phyloP scores from a whole-genome alignment of 2,113 vertebrate species.

The Scomber japonicus region DNA sequence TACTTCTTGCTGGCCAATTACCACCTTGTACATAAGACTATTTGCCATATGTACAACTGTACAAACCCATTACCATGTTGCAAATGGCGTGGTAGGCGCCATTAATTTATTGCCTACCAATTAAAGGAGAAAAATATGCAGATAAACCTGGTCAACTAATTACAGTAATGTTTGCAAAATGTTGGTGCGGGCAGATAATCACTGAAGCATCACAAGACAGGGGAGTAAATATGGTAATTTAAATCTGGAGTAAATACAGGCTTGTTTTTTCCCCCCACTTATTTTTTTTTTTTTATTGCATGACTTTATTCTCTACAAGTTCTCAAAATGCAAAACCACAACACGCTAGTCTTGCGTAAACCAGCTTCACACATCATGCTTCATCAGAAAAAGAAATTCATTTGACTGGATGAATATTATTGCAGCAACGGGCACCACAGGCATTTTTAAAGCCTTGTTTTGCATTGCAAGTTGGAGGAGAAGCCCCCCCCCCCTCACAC shows the following conservation, averaged over 20 bases:
- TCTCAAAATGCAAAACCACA: conserved; percentile 40
- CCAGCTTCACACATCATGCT: conserved; percentile 19
- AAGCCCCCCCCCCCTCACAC: conserved; percentile 2
- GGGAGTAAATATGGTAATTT: conserved; percentile 64
- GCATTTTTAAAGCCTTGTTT: conserved; percentile 44
- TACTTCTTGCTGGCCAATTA: conserved; percentile 18
- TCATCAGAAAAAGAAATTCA: conserved; percentile 35
- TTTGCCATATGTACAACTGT: background rate
- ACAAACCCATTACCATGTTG: background rate
- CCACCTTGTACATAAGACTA: background rate
- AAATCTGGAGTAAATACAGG: conserved; percentile 32
- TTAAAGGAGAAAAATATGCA: conserved; percentile 56
- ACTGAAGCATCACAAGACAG: conserved; percentile 57
- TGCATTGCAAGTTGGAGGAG: background rate
- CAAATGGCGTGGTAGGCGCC: background rate
- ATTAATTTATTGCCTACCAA: conserved; percentile 14
- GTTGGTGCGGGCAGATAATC: conserved; percentile 55
- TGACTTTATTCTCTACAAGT: background rate
- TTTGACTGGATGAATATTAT: conserved; percentile 39
- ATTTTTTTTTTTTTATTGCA: background rate
- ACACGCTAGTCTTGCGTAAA: conserved; percentile 26
- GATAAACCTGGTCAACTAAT: conserved; percentile 68
- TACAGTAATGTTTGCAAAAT: conserved; percentile 63
- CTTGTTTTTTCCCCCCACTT: background rate
- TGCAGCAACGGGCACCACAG: conserved; percentile 7